Base-by-base conservation (phyloP, 1,140 invertebrate species). In the Branchinecta lindahli region DNA sequence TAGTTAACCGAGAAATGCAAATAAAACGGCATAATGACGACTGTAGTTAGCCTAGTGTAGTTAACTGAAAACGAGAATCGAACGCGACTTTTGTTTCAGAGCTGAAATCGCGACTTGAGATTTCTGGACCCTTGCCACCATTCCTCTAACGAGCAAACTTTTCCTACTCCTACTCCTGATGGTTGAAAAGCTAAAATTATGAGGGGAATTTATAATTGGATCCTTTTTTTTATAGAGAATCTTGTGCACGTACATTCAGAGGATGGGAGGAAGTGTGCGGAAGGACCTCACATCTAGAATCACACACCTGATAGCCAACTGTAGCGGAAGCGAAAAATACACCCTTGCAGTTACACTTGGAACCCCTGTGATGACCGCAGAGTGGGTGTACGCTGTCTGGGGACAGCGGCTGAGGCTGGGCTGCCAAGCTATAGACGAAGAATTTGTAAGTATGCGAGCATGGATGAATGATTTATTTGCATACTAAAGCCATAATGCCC, bases 231-330 rank as follows among this genome's bases (percentile, higher is more conserved):
- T 73, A 73, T 78, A 94, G 91, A 87, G 85, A 72, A 85, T 86
- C 76, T 82, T 95, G 75, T 87, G 92, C 72, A 87, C 87, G 74
- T 83, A 91, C 76, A 88, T 96, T 73, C 93, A 96, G 81, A 86
- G 88, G 77, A 96, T 97, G 93, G 92, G 92, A 72, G 94, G 93
- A 18, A 94, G 90, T 75, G 89, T 96, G 74, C 84, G 92, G 67
- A 91, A 89, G 80, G 91, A 95, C 74, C 87, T 93, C 82, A 86
- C 85, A 70, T 82, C 84, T 20, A 92, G 89, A 77, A 87, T 93
- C 70, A 97, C 94, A 67, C 94, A 97, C 83, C 82, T 98, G 61
- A 90, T 98, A 73, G 91, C 93, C 68, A 89, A 89, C 75, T 84
- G 85, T 76, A 88, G 87, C 75, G 86, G 86, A 65, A 92, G 94